Base-by-base conservation (phyloP, 2,888 invertebrate genomes). In the Drosophila subquinaria region DNA sequence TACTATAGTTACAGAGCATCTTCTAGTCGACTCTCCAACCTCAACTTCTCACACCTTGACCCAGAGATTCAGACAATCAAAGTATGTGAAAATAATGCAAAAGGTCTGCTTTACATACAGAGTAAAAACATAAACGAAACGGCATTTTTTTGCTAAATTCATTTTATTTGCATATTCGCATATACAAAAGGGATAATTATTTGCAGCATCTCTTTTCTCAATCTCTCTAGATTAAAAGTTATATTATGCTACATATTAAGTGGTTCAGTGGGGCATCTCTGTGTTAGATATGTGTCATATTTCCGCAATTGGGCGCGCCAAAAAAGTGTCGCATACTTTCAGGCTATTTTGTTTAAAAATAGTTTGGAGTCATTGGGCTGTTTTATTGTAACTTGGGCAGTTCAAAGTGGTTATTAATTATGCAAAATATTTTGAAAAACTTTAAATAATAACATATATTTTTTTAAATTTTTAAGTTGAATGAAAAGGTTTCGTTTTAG, bases 11-110 rank as follows among this genome's bases (percentile, higher is more conserved):
- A 43, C 35, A 43, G 56, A 38, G 53, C 20, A 70, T 53, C 15
- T 20, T 1, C 1, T 13, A 47, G 45, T 45, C 36, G n/a, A 11
- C n/a, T 42, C 50, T 35, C 38, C 5, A 40, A 55, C 4, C 38
- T 47, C 57, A 53, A 38, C 20, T 36, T 15, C 65, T 43, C 57
- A 43, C 11, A 20, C 2, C n/a, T 38, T 69, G 27, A 64, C 64
- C 69, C 70, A 27, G 47, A 59, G 33, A 30, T 15, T 35, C 36
- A 13, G 61, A 59, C 73, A 69, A 79, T 77, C 76, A 77, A 79
- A 88, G 76, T 78, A 88, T 88, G 84, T 85, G 88, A 82, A 82
- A 82, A 82, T 88, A 80, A 85, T 82, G 80, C 80, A 23, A 65
- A 69, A 69, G 88, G 79, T 79, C 70, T 74, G 69, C 70, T 84